A percentile compares a stretch with the other conserved stretches of the same genome.
phyloP scores from a whole-genome alignment of 2,797 vertebrate species.

The Melanitta fusca region DNA sequence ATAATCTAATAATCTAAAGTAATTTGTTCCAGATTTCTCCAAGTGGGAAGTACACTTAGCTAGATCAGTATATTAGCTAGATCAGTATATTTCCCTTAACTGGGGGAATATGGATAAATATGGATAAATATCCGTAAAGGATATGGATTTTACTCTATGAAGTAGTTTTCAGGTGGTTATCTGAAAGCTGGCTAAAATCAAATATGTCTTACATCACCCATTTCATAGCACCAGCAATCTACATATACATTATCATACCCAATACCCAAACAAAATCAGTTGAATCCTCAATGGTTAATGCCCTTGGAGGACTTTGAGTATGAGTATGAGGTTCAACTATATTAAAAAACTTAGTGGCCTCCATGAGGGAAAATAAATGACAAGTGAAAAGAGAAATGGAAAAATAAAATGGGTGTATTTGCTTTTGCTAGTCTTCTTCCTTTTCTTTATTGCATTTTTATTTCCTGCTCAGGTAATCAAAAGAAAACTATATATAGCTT shows the following conservation, averaged over 20 bases:
- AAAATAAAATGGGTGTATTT: slow-evolving; percentile 32
- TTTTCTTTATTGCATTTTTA: slow-evolving; percentile 8
- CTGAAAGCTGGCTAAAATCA: neutral
- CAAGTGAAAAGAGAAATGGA: slow-evolving; percentile 22
- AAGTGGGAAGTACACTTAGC: neutral
- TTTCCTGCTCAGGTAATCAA: slow-evolving; percentile 29
- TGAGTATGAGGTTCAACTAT: neutral
- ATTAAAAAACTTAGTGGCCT: slow-evolving; percentile 20
- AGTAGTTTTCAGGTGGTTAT: neutral
- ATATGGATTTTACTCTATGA: neutral
- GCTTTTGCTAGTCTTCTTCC: neutral
- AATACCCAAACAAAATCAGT: neutral
- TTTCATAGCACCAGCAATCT: neutral
- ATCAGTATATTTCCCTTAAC: neutral
- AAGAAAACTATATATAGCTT: slow-evolving; percentile 2
- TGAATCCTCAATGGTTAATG: slow-evolving; percentile 6
- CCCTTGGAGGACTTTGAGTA: neutral
- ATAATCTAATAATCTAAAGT: neutral
- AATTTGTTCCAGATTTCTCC: neutral
- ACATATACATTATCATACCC: neutral
- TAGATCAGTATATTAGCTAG: neutral
- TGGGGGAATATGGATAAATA: too few species aligned
- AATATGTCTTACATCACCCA: neutral
- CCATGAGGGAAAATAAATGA: slow-evolving; percentile 23
- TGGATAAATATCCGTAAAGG: too few species aligned